Evolutionary conservation across 2,797 vertebrate species (phyloP).

Genomic region (Muscicapa striata): DNA sequence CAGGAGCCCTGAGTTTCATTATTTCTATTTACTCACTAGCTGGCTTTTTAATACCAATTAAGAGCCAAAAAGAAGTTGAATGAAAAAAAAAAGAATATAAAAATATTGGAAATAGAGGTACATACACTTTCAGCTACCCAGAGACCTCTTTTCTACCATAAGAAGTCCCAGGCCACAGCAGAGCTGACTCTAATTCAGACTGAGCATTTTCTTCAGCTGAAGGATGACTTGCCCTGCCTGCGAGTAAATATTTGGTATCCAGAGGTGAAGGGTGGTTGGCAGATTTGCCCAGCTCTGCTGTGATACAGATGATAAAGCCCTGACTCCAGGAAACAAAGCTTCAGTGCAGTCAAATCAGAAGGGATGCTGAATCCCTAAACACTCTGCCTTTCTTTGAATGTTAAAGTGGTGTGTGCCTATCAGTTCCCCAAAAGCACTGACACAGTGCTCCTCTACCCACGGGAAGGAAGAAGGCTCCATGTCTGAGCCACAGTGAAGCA

Average conservation of each 20-base stretch:
- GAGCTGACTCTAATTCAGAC: neutral
- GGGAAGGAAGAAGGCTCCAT: neutral
- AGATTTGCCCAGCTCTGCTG: neutral
- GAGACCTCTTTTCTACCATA: neutral
- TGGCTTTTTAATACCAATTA: neutral
- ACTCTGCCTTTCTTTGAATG: neutral
- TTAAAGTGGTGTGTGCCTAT: rapidly evolving
- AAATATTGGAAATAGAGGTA: neutral
- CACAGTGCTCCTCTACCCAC: neutral
- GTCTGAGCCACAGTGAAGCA: rapidly evolving
- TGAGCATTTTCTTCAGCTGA: neutral
- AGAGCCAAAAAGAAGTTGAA: neutral
- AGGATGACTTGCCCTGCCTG: neutral
- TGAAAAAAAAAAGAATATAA: neutral
- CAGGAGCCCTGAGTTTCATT: neutral
- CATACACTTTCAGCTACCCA: neutral
- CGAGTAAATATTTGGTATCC: neutral
- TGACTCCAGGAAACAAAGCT: neutral
- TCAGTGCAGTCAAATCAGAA: neutral
- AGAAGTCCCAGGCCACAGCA: neutral
- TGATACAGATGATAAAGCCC: neutral
- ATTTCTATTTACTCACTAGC: neutral
- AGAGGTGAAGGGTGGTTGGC: neutral
- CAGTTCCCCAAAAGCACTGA: neutral
- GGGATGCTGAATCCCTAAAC: neutral